Evolutionary conservation across 2,888 invertebrate genomes (phyloP).

Genomic region (Perizoma flavofasciatum): DNA sequence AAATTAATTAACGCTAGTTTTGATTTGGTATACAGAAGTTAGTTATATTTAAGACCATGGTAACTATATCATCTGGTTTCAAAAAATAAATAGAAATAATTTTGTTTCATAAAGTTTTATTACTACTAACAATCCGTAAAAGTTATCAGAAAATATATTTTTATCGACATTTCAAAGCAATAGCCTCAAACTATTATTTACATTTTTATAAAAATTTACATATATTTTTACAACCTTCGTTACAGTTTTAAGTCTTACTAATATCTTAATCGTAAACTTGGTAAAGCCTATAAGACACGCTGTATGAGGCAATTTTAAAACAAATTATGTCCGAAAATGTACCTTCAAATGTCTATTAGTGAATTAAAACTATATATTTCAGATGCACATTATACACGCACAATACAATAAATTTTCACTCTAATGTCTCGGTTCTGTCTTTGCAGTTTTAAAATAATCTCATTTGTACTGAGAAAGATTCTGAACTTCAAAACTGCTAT

Average conservation of each 20-base stretch:
- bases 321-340: too few species aligned
- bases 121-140: conserved; percentile 64
- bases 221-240: conserved; percentile 37
- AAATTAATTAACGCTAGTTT: too few species aligned
- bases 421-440: background rate
- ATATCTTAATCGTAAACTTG: conserved; percentile 15
- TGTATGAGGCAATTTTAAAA: too few species aligned
- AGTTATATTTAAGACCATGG: too few species aligned
- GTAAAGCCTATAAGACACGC: too few species aligned
- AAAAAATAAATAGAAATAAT: too few species aligned
- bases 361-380: too few species aligned
- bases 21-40: too few species aligned
- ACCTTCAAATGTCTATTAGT: too few species aligned
- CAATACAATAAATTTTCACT: too few species aligned
- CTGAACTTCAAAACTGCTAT: conserved; percentile 62
- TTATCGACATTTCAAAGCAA: conserved; percentile 37
- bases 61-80: too few species aligned
- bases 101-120: conserved; percentile 60
- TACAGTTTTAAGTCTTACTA: conserved; percentile 13
- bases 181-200: conserved; percentile 64
- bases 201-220: conserved; percentile 53
- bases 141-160: conserved; percentile 68
- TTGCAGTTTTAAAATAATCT: conserved; percentile 1
- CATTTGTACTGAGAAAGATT: conserved; percentile 65
- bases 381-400: too few species aligned